Conservation (phyloP, 1,140 invertebrate genomes). For the Rhopalosiphum padi region DNA sequence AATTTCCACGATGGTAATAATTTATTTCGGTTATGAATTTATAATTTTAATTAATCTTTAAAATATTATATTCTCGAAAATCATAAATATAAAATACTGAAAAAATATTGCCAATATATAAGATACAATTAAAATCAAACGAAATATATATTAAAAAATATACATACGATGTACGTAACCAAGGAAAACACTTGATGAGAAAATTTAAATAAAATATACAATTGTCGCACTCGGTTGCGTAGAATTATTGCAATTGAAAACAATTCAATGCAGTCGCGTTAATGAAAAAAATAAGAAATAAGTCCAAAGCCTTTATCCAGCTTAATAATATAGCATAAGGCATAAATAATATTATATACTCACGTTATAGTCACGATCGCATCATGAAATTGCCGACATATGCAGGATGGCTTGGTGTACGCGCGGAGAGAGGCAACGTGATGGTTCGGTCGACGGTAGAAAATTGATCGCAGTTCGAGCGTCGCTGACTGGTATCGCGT, state of each 20-base stretch:
- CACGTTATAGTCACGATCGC: neutral
- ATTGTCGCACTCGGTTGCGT: neutral
- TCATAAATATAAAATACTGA: neutral
- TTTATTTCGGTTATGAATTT: neutral
- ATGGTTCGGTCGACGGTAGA: too few relatives aligned
- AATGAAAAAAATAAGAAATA: neutral
- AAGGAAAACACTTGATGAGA: too few relatives aligned
- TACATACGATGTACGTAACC: too few relatives aligned
- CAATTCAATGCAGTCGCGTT: neutral
- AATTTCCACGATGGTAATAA: neutral
- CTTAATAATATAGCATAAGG: neutral
- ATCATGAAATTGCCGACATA: neutral
- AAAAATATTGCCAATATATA: neutral
- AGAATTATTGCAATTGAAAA: neutral
- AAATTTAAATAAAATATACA: neutral
- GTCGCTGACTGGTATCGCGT: neutral
- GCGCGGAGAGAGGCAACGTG: neutral
- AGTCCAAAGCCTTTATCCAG: neutral
- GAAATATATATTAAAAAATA: too few relatives aligned
- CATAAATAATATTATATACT: neutral
- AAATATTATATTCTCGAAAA: neutral
- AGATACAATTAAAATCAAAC: too few relatives aligned
- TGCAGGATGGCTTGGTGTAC: too few relatives aligned
- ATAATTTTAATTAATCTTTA: too few relatives aligned
- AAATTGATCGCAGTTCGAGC: too few relatives aligned